phyloP scores from a whole-genome alignment of 1,140 invertebrate genomes.

The Drosophila bocqueti region DNA sequence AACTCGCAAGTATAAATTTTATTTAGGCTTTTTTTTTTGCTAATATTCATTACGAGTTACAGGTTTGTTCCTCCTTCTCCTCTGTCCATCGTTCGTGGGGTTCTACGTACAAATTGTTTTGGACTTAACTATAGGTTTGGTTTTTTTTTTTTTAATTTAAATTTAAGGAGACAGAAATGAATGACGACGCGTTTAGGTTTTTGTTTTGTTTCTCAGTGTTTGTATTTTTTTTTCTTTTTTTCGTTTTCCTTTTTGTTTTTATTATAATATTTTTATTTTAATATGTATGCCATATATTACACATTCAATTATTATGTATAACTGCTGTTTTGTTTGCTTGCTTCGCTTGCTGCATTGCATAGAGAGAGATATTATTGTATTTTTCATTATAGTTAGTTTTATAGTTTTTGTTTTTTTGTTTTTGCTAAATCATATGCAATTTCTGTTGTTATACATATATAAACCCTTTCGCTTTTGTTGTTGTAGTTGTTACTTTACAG shows the following conservation, averaged over 20 bases:
- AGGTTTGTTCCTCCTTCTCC: slow-evolving; percentile 3
- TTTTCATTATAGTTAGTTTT: slow-evolving; percentile 75
- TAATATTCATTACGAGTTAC: slow-evolving; percentile 42
- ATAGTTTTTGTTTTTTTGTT: slow-evolving; percentile 29
- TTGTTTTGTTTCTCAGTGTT: slow-evolving; percentile 59
- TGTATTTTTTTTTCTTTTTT: slow-evolving; percentile 53
- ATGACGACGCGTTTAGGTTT: slow-evolving; percentile 50
- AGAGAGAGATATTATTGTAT: slow-evolving; percentile 61
- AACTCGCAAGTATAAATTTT: slow-evolving; percentile 64
- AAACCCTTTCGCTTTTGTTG: slow-evolving; percentile 51
- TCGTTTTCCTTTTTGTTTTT: slow-evolving; percentile 38
- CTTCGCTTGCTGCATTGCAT: slow-evolving; percentile 64
- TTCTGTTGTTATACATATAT: slow-evolving; percentile 51
- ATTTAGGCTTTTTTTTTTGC: slow-evolving; percentile 27
- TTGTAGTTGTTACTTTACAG: slow-evolving; percentile 65
- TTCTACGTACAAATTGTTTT: slow-evolving; percentile 51
- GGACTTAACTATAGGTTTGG: slow-evolving; percentile 50
- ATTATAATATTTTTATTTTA: slow-evolving; percentile 57
- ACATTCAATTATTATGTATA: slow-evolving; percentile 64
- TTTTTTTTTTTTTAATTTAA: slow-evolving; percentile 18
- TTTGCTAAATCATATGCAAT: slow-evolving; percentile 66
- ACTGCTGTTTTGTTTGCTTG: slow-evolving; percentile 51
- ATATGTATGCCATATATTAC: slow-evolving; percentile 68
- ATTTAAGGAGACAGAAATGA: slow-evolving; percentile 32
- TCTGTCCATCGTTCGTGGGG: neutral